These are phyloP conservation scores for Maccullochella peelii DNA, from an alignment of 2,113 vertebrate genomes.

Conservation along the genomic window DNA sequence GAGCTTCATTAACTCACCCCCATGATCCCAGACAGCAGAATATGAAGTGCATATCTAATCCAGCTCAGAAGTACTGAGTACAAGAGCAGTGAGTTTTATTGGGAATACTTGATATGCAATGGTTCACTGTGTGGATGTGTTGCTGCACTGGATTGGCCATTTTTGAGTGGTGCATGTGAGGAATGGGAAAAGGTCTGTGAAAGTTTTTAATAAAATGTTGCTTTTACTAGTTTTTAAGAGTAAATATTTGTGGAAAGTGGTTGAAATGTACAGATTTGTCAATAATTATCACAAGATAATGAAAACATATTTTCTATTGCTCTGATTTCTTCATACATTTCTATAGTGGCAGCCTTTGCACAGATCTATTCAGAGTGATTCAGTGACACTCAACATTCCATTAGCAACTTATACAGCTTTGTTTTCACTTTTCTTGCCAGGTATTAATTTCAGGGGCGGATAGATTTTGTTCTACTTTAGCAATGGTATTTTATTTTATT, in stretches of 20 bases:
- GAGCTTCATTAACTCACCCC: constrained; percentile 75
- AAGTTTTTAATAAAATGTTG: neutral
- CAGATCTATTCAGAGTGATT: constrained; percentile 25
- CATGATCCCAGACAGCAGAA: constrained; percentile 69
- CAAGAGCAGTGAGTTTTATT: constrained; percentile 27
- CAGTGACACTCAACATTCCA: constrained; percentile 24
- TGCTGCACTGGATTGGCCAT: constrained; percentile 10
- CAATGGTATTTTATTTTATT: constrained; percentile 41
- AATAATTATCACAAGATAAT: neutral
- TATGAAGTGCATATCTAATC: constrained; percentile 73
- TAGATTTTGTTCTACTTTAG: constrained; percentile 60
- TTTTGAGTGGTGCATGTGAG: constrained; percentile 7
- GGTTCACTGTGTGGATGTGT: constrained; percentile 27
- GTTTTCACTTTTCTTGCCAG: constrained; percentile 35
- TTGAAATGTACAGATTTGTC: neutral
- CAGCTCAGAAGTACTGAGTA: constrained; percentile 52
- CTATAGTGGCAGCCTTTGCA: constrained; percentile 1
- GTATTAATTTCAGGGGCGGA: constrained; percentile 61
- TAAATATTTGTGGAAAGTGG: neutral
- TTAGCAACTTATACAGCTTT: constrained; percentile 22
- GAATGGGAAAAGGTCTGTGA: neutral
- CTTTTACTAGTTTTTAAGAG: neutral
- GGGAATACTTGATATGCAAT: constrained; percentile 47
- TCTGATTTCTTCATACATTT: constrained; percentile 2
- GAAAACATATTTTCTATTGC: neutral